Conservation (phyloP, 2,113 vertebrate genomes). For the Tragelaphus scriptus region DNA sequence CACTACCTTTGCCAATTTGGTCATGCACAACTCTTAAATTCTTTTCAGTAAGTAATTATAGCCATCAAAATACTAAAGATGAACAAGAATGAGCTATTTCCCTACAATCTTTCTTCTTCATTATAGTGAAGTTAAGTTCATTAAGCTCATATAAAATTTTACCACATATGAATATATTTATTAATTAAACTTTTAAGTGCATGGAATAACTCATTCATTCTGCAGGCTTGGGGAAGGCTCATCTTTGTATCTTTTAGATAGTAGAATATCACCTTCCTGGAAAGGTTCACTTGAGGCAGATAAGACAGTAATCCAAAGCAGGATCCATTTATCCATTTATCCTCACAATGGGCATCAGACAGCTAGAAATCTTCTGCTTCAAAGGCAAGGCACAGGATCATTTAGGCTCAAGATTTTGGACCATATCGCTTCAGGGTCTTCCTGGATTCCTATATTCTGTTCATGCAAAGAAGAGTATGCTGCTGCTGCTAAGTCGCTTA, state of each 20-base stretch:
- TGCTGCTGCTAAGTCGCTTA: not conserved
- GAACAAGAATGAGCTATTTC: not conserved
- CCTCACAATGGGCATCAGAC: not conserved
- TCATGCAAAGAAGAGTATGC: not conserved
- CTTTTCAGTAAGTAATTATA: not conserved
- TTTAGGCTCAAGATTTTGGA: not conserved
- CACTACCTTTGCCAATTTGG: not conserved
- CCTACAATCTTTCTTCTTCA: not conserved
- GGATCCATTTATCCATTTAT: not conserved
- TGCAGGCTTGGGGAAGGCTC: not conserved
- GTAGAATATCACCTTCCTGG: not conserved
- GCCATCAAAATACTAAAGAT: not conserved
- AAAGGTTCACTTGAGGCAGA: not conserved
- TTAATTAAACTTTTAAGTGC: not conserved
- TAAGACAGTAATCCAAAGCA: not conserved
- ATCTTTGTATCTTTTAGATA: not conserved
- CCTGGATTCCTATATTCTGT: not conserved
- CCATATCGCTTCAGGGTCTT: not conserved
- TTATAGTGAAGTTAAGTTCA: not conserved
- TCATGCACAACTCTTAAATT: not conserved
- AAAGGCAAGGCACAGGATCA: not conserved
- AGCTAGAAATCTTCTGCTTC: not conserved
- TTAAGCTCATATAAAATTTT: not conserved
- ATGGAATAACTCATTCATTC: not conserved
- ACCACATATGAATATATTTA: not conserved